Conservation (phyloP, 2,888 invertebrate genomes). For the Crioceris asparagi region DNA sequence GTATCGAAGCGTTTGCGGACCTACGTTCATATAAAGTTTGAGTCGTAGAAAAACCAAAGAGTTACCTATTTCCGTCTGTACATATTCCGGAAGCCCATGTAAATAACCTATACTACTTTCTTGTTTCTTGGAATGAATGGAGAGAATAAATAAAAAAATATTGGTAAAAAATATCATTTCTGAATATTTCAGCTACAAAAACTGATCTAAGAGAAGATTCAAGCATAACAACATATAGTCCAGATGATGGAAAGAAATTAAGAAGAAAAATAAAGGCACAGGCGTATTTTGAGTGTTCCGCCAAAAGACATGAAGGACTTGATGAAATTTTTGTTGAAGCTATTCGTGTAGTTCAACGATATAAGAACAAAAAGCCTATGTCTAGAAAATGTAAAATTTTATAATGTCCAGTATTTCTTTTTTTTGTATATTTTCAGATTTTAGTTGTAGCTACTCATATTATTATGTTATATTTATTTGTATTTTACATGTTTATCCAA, state of each 20-base stretch:
- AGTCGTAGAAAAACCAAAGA: too few relatives aligned
- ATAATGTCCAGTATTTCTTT: too few relatives aligned
- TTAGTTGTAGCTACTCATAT: too few relatives aligned
- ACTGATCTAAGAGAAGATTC: slow-evolving; percentile 55
- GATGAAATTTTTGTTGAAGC: slow-evolving; percentile 34
- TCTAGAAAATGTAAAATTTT: slow-evolving; percentile 17
- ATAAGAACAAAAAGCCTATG: slow-evolving; percentile 21
- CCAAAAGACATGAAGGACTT: slow-evolving; percentile 31
- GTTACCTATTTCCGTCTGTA: not conserved
- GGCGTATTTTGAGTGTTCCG: slow-evolving; percentile 35
- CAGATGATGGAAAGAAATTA: slow-evolving; percentile 68
- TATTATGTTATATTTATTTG: too few relatives aligned
- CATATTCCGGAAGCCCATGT: not conserved
- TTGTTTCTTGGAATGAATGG: too few relatives aligned
- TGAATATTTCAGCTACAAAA: slow-evolving; percentile 58
- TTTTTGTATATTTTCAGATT: too few relatives aligned
- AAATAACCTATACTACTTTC: not conserved
- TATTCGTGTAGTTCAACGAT: slow-evolving; percentile 26
- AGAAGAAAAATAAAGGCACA: slow-evolving; percentile 44
- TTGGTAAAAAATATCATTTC: not conserved
- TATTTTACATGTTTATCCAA: too few relatives aligned
- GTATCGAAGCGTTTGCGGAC: too few relatives aligned
- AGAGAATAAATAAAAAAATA: too few relatives aligned
- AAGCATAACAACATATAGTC: slow-evolving; percentile 49
- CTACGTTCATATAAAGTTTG: too few relatives aligned